Evolutionary conservation across 1,140 invertebrate genomes (phyloP).

Genomic region (Sminthurides bifidus): DNA sequence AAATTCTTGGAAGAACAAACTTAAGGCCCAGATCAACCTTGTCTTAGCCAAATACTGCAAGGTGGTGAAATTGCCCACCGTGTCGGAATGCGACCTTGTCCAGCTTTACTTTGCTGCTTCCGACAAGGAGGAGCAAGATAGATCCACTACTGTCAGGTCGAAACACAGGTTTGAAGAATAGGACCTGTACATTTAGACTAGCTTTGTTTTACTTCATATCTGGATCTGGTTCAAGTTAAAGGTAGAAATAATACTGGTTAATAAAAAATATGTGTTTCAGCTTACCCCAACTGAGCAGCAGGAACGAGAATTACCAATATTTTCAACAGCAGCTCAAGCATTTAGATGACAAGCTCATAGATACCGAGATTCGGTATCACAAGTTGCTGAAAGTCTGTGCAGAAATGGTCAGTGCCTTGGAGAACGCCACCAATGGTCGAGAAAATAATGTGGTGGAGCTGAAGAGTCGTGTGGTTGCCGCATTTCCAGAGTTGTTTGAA

Average conservation of each 20-base stretch:
- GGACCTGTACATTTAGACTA: no score
- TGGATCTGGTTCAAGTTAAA: no score
- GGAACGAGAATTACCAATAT: no score
- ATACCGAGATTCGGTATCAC: constrained; percentile 1
- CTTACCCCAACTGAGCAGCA: no score
- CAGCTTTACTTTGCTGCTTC: background rate
- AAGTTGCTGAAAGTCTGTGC: constrained; percentile 1
- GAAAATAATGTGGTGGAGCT: background rate
- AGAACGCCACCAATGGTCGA: background rate
- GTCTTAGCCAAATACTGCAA: background rate
- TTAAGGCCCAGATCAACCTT: background rate
- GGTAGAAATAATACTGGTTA: no score
- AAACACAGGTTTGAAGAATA: background rate
- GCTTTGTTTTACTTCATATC: no score
- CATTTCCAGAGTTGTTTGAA: background rate
- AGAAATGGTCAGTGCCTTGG: background rate
- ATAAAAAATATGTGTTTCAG: no score
- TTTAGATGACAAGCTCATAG: background rate
- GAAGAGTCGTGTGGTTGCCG: background rate
- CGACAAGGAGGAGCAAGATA: background rate
- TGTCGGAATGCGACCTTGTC: background rate
- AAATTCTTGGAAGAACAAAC: constrained; percentile 4
- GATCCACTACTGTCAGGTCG: background rate
- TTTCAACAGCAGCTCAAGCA: background rate
- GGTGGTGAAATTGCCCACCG: background rate